Conservation (phyloP, 1,140 invertebrate species). For the Acromyrmex charruanus region DNA sequence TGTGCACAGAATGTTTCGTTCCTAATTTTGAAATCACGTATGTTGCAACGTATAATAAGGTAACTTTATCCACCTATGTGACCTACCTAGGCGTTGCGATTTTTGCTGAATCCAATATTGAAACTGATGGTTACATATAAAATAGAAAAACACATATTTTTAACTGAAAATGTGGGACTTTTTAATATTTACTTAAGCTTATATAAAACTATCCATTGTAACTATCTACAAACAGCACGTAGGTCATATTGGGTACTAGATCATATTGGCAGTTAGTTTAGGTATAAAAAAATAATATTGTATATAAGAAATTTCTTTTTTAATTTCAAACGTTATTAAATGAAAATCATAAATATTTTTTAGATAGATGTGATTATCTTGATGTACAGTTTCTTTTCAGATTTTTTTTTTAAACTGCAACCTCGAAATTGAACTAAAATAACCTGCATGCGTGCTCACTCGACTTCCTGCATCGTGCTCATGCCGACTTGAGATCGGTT, state of each 20-base stretch:
- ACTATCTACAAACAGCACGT: too few relatives aligned
- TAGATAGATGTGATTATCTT: not conserved
- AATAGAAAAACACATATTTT: too few relatives aligned
- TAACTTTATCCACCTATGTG: too few relatives aligned
- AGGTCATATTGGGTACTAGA: too few relatives aligned
- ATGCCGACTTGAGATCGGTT: slow-evolving; percentile 44
- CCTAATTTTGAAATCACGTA: not conserved
- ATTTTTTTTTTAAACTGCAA: not conserved
- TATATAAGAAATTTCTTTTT: not conserved
- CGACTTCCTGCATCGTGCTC: not conserved
- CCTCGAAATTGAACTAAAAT: slow-evolving; percentile 7
- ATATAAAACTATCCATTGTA: too few relatives aligned
- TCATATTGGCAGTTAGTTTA: too few relatives aligned
- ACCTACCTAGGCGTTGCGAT: too few relatives aligned
- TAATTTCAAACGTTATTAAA: not conserved
- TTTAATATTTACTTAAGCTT: too few relatives aligned
- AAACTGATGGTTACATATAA: too few relatives aligned
- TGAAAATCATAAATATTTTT: slow-evolving; percentile 3
- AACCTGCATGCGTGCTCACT: slow-evolving; percentile 43
- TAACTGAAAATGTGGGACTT: too few relatives aligned
- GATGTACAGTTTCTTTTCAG: not conserved
- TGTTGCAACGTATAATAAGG: not conserved
- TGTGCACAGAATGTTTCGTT: not conserved
- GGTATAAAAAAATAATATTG: not conserved
- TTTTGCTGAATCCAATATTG: too few relatives aligned